Evolutionary conservation across 1,140 invertebrate genomes (phyloP).

Genomic region (Ericerus pela): DNA sequence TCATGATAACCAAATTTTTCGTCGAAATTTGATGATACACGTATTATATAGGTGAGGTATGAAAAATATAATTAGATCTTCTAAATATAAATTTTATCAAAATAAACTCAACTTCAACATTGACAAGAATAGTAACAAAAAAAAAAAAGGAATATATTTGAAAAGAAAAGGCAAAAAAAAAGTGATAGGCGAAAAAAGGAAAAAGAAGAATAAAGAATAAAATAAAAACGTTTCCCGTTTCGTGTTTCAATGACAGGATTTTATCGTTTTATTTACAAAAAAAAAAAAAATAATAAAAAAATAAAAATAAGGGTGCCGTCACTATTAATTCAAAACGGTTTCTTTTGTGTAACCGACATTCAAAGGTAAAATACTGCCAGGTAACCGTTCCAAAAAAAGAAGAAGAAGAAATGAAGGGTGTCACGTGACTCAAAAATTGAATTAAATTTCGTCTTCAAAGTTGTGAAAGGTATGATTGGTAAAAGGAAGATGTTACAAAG

Average conservation of each 20-base stretch:
- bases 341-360: slow-evolving; percentile 11
- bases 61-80: no score
- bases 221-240: slow-evolving; percentile 7
- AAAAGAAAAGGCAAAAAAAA: no score
- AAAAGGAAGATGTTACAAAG: no score
- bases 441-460: slow-evolving; percentile 6
- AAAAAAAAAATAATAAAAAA: neutral
- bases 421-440: slow-evolving; percentile 12
- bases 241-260: slow-evolving; percentile 7
- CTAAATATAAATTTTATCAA: no score
- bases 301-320: slow-evolving; percentile 1
- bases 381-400: slow-evolving; percentile 1
- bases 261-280: slow-evolving; percentile 9
- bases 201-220: neutral
- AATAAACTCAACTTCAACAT: no score
- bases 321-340: slow-evolving; percentile 11
- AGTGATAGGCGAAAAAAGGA: neutral
- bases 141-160: no score
- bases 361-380: slow-evolving; percentile 5
- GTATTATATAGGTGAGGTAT: no score
- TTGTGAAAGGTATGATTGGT: no score
- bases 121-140: no score
- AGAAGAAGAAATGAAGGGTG: neutral
- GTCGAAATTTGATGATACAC: no score
- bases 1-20: no score